Conservation (phyloP, 1,140 invertebrate genomes). For the Trichomalopsis sarcophagae region DNA sequence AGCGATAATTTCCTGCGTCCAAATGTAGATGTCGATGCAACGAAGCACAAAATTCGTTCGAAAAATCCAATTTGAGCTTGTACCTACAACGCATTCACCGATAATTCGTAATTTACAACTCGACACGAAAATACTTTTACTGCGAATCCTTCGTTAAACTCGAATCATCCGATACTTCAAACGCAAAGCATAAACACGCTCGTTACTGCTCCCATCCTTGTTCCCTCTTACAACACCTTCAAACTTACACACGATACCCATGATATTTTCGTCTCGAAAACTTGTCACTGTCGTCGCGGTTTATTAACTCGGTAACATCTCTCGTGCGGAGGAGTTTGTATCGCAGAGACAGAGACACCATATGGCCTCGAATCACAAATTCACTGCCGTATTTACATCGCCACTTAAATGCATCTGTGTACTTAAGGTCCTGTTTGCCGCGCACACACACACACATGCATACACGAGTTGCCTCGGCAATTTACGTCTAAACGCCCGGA, state of each 20-base stretch:
- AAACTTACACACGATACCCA: neutral
- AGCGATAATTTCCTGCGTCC: neutral
- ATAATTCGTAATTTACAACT: neutral
- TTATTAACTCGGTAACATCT: slow-evolving; percentile 6
- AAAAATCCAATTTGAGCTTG: neutral
- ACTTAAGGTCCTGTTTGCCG: slow-evolving; percentile 30
- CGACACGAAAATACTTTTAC: neutral
- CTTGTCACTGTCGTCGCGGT: neutral
- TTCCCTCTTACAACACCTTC: neutral
- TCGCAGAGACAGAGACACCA: neutral
- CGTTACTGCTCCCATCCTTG: too few relatives aligned
- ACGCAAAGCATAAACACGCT: neutral
- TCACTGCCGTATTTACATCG: slow-evolving; percentile 33
- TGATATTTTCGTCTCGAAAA: neutral
- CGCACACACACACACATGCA: neutral
- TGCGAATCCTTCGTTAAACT: neutral
- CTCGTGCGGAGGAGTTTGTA: neutral
- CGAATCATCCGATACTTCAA: neutral
- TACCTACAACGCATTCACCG: neutral
- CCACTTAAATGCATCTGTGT: slow-evolving; percentile 9
- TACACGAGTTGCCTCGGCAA: neutral
- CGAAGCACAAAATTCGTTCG: neutral
- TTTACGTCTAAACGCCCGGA: slow-evolving; percentile 26
- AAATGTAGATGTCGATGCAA: neutral
- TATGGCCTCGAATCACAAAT: slow-evolving; percentile 25